Conservation (phyloP, 2,888 invertebrate species). For the Parasteatoda lunata region DNA sequence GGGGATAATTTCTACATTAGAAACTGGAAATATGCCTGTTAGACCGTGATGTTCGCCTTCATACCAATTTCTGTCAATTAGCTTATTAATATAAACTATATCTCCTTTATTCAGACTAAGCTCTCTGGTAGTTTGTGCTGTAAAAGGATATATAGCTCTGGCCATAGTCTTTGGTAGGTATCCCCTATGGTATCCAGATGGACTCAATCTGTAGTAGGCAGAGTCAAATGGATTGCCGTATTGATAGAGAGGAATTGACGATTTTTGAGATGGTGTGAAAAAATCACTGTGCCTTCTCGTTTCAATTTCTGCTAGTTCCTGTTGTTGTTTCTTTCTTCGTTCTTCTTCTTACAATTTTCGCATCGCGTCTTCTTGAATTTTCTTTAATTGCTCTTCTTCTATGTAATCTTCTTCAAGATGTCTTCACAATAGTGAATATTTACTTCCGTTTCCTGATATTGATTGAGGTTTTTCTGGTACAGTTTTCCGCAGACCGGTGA, state of each 20-base stretch:
- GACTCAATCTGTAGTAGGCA: constrained; percentile 75
- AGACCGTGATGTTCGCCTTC: no score
- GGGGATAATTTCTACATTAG: no score
- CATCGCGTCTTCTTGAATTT: constrained; percentile 87
- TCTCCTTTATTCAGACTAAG: no score
- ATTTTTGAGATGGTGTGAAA: constrained; percentile 93
- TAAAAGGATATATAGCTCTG: constrained; percentile 89
- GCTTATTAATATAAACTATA: no score
- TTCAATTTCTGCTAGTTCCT: constrained; percentile 94
- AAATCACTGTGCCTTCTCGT: constrained; percentile 94
- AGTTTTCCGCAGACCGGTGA: constrained; percentile 91
- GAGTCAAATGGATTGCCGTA: constrained; percentile 89
- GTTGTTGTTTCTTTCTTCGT: constrained; percentile 90
- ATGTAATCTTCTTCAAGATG: constrained; percentile 83
- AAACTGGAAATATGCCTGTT: no score
- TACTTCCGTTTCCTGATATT: constrained; percentile 93
- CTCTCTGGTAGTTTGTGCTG: no score
- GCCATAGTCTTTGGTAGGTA: constrained; percentile 83
- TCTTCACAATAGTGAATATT: constrained; percentile 94
- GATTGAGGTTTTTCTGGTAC: constrained; percentile 85
- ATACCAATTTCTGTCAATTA: no score
- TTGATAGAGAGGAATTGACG: constrained; percentile 91
- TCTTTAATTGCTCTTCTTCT: constrained; percentile 90
- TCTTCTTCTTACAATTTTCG: constrained; percentile 82
- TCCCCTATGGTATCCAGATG: constrained; percentile 75